Evolutionary conservation across 2,113 vertebrate genomes (phyloP).

Genomic region (Chlorocebus sabaeus): DNA sequence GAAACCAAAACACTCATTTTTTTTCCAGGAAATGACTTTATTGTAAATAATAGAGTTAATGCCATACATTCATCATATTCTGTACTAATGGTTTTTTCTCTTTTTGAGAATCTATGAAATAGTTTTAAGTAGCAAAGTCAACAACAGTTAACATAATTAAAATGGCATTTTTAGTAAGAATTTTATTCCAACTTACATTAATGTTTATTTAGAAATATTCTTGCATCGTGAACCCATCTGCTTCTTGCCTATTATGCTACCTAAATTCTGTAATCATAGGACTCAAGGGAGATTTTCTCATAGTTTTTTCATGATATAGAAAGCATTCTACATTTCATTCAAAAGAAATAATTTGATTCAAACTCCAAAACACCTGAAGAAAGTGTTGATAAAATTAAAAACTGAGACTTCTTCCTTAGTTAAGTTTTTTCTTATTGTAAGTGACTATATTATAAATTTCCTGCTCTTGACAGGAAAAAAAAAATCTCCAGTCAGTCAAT

Average conservation of each 20-base stretch:
- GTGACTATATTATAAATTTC: constrained; percentile 52
- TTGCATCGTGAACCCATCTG: constrained; percentile 80
- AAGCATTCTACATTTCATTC: constrained; percentile 70
- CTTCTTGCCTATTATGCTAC: constrained; percentile 77
- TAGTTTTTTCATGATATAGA: constrained; percentile 77
- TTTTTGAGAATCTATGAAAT: constrained; percentile 71
- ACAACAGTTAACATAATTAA: constrained; percentile 84
- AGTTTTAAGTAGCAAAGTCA: constrained; percentile 80
- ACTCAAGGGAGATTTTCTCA: constrained; percentile 77
- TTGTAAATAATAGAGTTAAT: constrained; percentile 80
- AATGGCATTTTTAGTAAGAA: constrained; percentile 81
- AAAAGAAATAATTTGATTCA: constrained; percentile 77
- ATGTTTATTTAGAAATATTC: constrained; percentile 84
- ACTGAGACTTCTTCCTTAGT: constrained; percentile 23
- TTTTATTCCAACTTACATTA: constrained; percentile 81
- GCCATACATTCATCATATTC: constrained; percentile 72
- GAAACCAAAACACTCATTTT: constrained; percentile 76
- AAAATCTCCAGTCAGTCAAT: constrained; percentile 41
- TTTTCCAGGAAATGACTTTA: constrained; percentile 68
- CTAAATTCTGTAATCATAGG: constrained; percentile 74
- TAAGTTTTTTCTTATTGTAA: constrained; percentile 23
- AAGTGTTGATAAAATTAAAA: constrained; percentile 69
- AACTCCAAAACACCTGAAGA: constrained; percentile 64
- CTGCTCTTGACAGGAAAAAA: constrained; percentile 23
- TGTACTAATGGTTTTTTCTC: constrained; percentile 75